Evolutionary conservation across 2,797 vertebrate genomes (phyloP).

Genomic region (Anguilla obscura): DNA sequence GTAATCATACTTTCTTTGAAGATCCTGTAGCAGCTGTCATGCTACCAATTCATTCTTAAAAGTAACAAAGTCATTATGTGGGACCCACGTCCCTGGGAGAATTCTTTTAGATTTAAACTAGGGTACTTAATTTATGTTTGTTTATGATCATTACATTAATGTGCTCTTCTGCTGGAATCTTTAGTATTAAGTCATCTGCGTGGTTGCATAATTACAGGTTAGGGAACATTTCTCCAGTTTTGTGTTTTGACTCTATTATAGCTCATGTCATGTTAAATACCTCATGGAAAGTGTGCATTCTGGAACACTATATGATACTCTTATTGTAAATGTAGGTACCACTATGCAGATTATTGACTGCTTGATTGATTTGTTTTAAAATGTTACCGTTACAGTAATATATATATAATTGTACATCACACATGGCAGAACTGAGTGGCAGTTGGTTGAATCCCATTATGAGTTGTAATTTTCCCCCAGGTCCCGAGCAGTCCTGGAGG

Average conservation of each 20-base stretch:
- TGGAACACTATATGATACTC: background rate
- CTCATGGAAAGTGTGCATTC: background rate
- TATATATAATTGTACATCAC: background rate
- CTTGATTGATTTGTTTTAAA: background rate
- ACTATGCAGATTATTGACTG: background rate
- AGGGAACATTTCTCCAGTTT: background rate
- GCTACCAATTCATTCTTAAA: background rate
- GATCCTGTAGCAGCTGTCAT: background rate
- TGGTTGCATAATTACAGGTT: background rate
- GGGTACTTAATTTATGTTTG: background rate
- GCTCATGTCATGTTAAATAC: background rate
- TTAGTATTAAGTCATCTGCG: background rate
- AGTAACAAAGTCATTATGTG: background rate
- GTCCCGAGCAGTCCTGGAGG: slow-evolving; percentile 8
- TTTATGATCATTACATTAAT: background rate
- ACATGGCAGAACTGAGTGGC: slow-evolving; percentile 31
- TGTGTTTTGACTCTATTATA: background rate
- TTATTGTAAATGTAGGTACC: background rate
- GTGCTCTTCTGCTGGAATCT: background rate
- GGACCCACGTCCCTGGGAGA: background rate
- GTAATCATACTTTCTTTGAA: background rate
- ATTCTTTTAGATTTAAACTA: background rate
- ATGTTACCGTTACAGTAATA: background rate
- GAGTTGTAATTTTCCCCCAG: background rate
- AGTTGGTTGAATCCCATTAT: background rate